These are phyloP conservation scores for Cairina moschata DNA, from an alignment of 2,113 vertebrate species.

Conservation along the genomic window DNA sequence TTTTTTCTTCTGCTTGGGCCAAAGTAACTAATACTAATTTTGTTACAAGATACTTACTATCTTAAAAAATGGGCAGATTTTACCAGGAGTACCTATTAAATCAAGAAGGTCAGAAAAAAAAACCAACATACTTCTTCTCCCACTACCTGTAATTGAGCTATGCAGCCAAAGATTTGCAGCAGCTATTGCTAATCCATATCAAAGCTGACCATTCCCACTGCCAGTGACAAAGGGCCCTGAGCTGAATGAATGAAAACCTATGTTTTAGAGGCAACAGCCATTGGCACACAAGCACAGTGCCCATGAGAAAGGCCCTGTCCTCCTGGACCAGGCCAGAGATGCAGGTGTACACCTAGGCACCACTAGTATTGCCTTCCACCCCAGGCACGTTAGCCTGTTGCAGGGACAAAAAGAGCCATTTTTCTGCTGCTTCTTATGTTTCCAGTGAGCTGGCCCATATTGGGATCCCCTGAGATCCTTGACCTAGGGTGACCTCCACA, in stretches of 20 bases:
- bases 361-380: accelerated
- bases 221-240: background rate
- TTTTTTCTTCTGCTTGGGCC: background rate
- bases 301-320: background rate
- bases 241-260: background rate
- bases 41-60: background rate
- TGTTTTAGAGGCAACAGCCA: background rate
- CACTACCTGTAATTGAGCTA: background rate
- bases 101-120: background rate
- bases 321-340: too few relatives aligned
- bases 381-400: too few relatives aligned
- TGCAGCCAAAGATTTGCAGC: background rate
- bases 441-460: accelerated
- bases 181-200: background rate
- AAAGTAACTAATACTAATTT: background rate
- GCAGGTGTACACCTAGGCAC: accelerated
- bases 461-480: background rate
- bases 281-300: accelerated
- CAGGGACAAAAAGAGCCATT: background rate
- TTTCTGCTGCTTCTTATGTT: background rate
- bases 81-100: background rate
- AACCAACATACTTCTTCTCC: background rate
- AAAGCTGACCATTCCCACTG: background rate
- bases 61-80: background rate
- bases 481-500: background rate